Evolutionary conservation across 2,888 invertebrate genomes (phyloP).

Genomic region (Tipula confusa): DNA sequence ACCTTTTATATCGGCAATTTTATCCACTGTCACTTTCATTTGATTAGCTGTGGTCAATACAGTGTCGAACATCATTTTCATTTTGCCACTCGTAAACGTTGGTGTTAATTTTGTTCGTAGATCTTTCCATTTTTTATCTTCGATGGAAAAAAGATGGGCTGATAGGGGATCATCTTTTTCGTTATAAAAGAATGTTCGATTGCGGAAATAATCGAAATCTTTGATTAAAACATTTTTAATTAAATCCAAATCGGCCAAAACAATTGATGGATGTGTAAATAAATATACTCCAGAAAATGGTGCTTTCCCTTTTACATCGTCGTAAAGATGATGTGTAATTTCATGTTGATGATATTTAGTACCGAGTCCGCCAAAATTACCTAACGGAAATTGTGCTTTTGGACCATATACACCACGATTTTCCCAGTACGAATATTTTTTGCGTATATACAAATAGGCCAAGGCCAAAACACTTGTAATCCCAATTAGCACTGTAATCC

Average conservation of each 20-base stretch:
- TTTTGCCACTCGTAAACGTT: constrained; percentile 52
- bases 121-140: constrained; percentile 50
- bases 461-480: too few species aligned
- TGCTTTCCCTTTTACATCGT: constrained; percentile 41
- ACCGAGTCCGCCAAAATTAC: constrained; percentile 39
- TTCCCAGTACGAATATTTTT: constrained; percentile 41
- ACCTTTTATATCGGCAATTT: constrained; percentile 34
- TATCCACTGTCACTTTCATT: constrained; percentile 39
- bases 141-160: constrained; percentile 43
- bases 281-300: constrained; percentile 41
- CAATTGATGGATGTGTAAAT: constrained; percentile 34
- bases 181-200: constrained; percentile 44
- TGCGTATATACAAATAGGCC: too few species aligned
- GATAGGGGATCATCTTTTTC: constrained; percentile 45
- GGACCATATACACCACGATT: constrained; percentile 41
- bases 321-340: constrained; percentile 40
- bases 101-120: constrained; percentile 50
- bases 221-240: constrained; percentile 42
- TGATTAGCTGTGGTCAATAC: constrained; percentile 42
- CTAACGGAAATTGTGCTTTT: constrained; percentile 40
- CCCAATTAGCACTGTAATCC: too few species aligned
- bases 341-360: constrained; percentile 38
- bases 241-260: constrained; percentile 39
- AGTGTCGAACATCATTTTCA: constrained; percentile 50
- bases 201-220: constrained; percentile 46